These are phyloP conservation scores for Drosophila mayri DNA, from an alignment of 1,140 invertebrate species.

Conservation along the genomic window DNA sequence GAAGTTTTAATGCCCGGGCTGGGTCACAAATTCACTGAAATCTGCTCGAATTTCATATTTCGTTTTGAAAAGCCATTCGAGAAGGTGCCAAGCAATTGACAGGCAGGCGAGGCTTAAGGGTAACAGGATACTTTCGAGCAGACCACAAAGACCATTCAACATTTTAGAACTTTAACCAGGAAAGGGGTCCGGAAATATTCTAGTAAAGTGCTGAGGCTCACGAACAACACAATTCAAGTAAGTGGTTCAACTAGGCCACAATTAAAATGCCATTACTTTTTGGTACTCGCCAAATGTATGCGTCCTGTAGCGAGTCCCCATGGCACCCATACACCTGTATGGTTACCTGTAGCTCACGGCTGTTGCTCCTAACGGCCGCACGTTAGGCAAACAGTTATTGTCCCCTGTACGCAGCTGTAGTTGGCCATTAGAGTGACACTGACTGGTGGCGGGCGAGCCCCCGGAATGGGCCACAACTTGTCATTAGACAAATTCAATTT, in stretches of 20 bases:
- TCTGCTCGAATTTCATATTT: slow-evolving; percentile 77
- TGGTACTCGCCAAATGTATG: slow-evolving; percentile 27
- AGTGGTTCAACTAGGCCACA: slow-evolving; percentile 63
- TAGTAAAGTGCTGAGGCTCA: not conserved
- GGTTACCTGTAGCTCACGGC: slow-evolving; percentile 72
- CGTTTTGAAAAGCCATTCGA: slow-evolving; percentile 56
- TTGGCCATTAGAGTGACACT: slow-evolving; percentile 75
- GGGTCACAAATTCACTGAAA: slow-evolving; percentile 58
- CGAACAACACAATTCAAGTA: slow-evolving; percentile 35
- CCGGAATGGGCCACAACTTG: slow-evolving; percentile 68
- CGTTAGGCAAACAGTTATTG: slow-evolving; percentile 81
- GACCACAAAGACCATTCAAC: slow-evolving; percentile 25
- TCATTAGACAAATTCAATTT: slow-evolving; percentile 83
- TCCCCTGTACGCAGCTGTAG: slow-evolving; percentile 56
- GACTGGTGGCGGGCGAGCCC: slow-evolving; percentile 5
- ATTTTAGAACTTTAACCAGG: slow-evolving; percentile 22
- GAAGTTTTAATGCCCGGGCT: slow-evolving; percentile 38
- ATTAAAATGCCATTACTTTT: slow-evolving; percentile 73
- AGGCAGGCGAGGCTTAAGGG: slow-evolving; percentile 31
- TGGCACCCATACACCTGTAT: slow-evolving; percentile 29
- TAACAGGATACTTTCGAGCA: slow-evolving; percentile 45
- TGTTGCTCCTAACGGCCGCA: slow-evolving; percentile 73
- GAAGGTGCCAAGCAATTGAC: slow-evolving; percentile 60
- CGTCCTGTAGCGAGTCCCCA: slow-evolving; percentile 31
- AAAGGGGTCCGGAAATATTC: slow-evolving; percentile 12